Evolutionary conservation across 2,113 vertebrate species (phyloP), one percentile per base, ranked within the genome.

Genomic region (Oncorhynchus mykiss): DNA sequence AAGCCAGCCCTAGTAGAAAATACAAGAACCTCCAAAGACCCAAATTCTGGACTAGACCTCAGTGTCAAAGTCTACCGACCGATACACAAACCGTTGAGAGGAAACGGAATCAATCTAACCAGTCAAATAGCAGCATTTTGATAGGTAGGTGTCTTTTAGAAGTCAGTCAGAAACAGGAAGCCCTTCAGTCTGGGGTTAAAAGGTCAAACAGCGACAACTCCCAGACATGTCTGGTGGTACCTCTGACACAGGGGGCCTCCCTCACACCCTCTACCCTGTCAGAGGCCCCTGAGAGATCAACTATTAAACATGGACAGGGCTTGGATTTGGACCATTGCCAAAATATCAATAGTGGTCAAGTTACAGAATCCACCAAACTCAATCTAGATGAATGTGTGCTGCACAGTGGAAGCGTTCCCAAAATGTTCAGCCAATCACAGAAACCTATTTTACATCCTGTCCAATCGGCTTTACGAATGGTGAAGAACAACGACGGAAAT

Each of bases 81-180:
- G 82, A 86, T 49, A 31, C 64, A 18, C 51, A 25, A 24, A 54
- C 65, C 48, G 62, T n/a, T 7, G 57, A 16, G 67, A 68, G 20
- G 18, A 16, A 7, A 7, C 29, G 0, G n/a, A 62, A 62, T 62
- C 20, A 62, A 22, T 22, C 5, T 51, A 67, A 70, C 51, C 48
- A 87, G 45, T 71, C 80, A 57, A 71, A 70, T 70, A 49, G 59
- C 72, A 74, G 66, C 69, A 48, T 68, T 62, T 84, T 69, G 69
- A 73, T 74, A 79, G 78, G 87, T 82, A 66, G 79, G 20, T 71
- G 83, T 73, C 84, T 72, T 74, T 88, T 83, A 79, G 82, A 68
- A 73, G 82, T 67, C 11, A 20, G 79, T 80, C 70, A 24, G 20
- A 57, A 60, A 70, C 27, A 0, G 2, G 82, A 76, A 20, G 76